phyloP scores from a whole-genome alignment of 2,888 invertebrate species.

The Drosophila seclusa region DNA sequence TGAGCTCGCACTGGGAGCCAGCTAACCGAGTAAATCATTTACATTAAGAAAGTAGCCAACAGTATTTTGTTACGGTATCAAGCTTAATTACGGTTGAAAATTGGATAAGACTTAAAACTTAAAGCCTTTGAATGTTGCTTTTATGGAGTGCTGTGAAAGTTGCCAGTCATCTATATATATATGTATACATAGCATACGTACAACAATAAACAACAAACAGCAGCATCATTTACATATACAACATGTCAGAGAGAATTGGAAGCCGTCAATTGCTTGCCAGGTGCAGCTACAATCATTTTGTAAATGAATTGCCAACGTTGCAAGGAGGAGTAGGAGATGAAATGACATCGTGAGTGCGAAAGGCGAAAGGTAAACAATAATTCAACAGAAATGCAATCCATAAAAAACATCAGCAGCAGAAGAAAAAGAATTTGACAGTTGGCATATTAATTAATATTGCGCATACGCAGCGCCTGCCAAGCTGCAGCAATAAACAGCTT shows the following conservation, averaged over 20 bases:
- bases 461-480: conserved; percentile 45
- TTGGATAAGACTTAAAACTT: conserved; percentile 6
- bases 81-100: conserved; percentile 7
- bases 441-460: conserved; percentile 67
- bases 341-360: conserved; percentile 18
- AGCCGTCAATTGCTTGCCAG: conserved; percentile 55
- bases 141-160: conserved; percentile 4
- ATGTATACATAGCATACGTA: conserved; percentile 6
- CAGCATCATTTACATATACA: conserved; percentile 59
- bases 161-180: conserved; percentile 17
- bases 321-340: not conserved
- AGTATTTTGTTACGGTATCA: conserved; percentile 12
- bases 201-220: conserved; percentile 56
- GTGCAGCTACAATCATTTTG: conserved; percentile 69
- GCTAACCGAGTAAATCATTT: conserved; percentile 9
- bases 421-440: conserved; percentile 15
- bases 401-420: conserved; percentile 22
- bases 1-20: conserved; percentile 13
- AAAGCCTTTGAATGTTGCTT: not conserved
- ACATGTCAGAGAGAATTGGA: conserved; percentile 41
- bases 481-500: conserved; percentile 15
- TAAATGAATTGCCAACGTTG: conserved; percentile 68
- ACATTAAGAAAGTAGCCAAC: conserved; percentile 9
- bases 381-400: conserved; percentile 37
- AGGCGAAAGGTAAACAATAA: conserved; percentile 55